These are phyloP conservation scores for Aethes cnicana DNA, from an alignment of 2,888 invertebrate species.

Conservation along the genomic window DNA sequence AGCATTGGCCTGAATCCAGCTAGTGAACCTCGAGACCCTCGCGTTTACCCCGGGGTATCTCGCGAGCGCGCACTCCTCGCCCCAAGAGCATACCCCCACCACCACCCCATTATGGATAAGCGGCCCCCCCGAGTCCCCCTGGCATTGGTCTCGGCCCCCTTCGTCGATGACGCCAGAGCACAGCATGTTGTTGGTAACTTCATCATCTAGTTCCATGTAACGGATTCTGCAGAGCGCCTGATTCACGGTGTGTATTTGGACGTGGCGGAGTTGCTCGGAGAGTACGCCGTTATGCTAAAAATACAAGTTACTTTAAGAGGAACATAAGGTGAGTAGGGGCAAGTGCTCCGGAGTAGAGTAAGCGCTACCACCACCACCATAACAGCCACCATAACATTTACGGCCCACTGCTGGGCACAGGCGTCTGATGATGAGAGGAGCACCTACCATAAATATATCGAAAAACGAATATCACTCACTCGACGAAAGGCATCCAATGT, in stretches of 20 bases:
- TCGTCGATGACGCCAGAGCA: slow-evolving; percentile 29
- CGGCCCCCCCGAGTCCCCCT: slow-evolving; percentile 36
- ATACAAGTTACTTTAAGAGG: not conserved
- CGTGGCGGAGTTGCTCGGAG: slow-evolving; percentile 33
- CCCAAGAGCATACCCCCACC: slow-evolving; percentile 37
- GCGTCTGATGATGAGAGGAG: no score
- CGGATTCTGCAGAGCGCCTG: slow-evolving; percentile 30
- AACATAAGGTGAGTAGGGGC: no score
- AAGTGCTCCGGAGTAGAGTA: no score
- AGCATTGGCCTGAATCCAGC: slow-evolving; percentile 37
- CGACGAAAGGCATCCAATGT: no score
- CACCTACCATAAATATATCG: no score
- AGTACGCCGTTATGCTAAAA: slow-evolving; percentile 20
- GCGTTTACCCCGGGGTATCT: slow-evolving; percentile 37
- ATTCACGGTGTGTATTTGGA: slow-evolving; percentile 34
- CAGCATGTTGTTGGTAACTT: slow-evolving; percentile 20
- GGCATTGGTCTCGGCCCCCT: slow-evolving; percentile 32
- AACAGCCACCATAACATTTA: no score
- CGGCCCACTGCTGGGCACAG: no score
- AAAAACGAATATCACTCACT: no score
- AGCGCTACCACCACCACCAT: no score
- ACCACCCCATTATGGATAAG: slow-evolving; percentile 35
- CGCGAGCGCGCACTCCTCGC: slow-evolving; percentile 29
- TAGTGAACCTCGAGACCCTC: slow-evolving; percentile 32
- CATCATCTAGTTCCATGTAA: slow-evolving; percentile 9